phyloP scores from a whole-genome alignment of 2,888 invertebrate species.

The Chironomus tentans region DNA sequence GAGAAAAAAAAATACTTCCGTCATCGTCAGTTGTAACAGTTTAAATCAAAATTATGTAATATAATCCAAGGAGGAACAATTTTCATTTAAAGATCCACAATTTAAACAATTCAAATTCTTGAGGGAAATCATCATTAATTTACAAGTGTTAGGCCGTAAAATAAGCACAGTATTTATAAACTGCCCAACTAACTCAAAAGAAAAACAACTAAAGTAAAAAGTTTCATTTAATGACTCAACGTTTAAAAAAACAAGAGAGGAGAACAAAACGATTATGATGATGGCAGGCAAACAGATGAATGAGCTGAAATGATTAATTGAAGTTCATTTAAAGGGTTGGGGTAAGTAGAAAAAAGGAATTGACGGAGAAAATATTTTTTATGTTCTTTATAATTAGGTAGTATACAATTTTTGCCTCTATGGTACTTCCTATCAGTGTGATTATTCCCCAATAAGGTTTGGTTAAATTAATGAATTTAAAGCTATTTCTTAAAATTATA shows the following conservation, averaged over 20 bases:
- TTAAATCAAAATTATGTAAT: too few relatives aligned
- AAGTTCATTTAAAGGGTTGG: background rate
- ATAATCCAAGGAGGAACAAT: too few relatives aligned
- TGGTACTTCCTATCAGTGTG: background rate
- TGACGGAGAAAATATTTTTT: background rate
- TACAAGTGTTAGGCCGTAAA: background rate
- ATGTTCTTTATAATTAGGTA: background rate
- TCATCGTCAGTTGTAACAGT: too few relatives aligned
- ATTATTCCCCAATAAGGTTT: too few relatives aligned
- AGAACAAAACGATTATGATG: background rate
- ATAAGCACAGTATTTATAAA: background rate
- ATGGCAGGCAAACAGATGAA: background rate
- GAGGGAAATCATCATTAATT: too few relatives aligned
- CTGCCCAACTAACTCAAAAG: background rate
- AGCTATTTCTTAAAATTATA: too few relatives aligned
- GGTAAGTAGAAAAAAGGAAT: background rate
- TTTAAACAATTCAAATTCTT: too few relatives aligned
- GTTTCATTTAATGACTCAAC: background rate
- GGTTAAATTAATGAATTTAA: too few relatives aligned
- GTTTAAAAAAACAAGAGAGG: background rate
- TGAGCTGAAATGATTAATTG: constrained; percentile 13
- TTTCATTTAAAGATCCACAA: too few relatives aligned
- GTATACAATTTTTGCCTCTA: background rate
- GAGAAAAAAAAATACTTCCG: too few relatives aligned
- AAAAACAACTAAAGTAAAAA: background rate